Evolutionary conservation across 1,140 invertebrate species (phyloP).

Genomic region (Delia radicum): DNA sequence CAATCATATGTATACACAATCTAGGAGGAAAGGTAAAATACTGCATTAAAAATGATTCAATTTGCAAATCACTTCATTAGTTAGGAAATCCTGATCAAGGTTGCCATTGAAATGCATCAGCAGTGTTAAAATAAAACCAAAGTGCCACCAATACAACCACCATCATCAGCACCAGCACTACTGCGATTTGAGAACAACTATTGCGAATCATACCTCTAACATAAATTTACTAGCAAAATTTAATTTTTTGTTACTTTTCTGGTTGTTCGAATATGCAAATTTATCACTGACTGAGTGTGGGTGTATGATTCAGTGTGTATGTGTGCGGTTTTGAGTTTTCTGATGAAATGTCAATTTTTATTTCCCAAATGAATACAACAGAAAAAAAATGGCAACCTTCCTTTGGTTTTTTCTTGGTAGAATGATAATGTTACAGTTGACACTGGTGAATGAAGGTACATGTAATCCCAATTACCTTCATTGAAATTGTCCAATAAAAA

Average conservation of each 20-base stretch:
- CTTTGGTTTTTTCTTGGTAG: not conserved
- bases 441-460: not conserved
- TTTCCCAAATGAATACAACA: not conserved
- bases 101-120: slow-evolving; percentile 11
- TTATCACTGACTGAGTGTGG: not conserved
- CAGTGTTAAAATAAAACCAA: not conserved
- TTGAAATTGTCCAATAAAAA: too few relatives aligned
- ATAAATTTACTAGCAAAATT: not conserved
- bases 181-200: not conserved
- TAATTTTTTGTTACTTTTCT: not conserved
- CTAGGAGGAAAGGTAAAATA: not conserved
- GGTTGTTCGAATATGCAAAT: not conserved
- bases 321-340: not conserved
- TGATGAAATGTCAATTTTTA: not conserved
- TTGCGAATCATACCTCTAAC: not conserved
- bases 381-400: not conserved
- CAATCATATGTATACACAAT: not conserved
- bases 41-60: slow-evolving; percentile 19
- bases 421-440: not conserved
- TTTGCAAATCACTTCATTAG: slow-evolving; percentile 21
- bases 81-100: slow-evolving; percentile 22
- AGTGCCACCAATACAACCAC: too few relatives aligned
- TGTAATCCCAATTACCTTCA: too few relatives aligned
- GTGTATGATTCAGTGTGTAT: not conserved
- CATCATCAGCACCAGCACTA: not conserved